Evolutionary conservation across 92 coral and sea anemone genomes (phyloP), one percentile per base, ranked within the genome.

Genomic region (Siderastrea radians): DNA sequence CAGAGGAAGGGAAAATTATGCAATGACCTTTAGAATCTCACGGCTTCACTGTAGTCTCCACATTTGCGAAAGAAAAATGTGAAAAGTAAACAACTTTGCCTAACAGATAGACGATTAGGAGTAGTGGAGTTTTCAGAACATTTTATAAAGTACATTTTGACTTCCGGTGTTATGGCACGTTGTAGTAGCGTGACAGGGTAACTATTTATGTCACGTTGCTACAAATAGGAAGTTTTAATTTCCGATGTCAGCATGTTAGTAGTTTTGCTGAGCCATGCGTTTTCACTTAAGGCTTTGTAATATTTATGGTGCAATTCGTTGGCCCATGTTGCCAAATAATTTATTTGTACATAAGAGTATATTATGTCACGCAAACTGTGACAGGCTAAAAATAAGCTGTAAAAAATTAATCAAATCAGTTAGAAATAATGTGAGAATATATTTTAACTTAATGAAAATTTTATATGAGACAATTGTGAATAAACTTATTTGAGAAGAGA

Each of bases 141-240:
- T 67, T 67, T 66, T 71, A n/a, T n/a, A n/a, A 55, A 11, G 17
- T 44, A 71, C 54, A 38, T 74, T 84, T 38, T 43, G 80, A 84
- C 72, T 73, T 84, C 81, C 87, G 87, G 74, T 62, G 9, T 19
- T 43, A 13, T 61, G 14, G 5, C 16, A 19, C 87, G 26, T 62
- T 17, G 14, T 3, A 26, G 19, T 12, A 16, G 8, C 51, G 60
- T 83, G 72, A 50, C 72, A 51, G 43, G 12, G 19, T 64, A 19
- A 43, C 12, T 55, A 55, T 53, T 68, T 74, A 8, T 50, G 67
- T 46, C 70, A 15, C 38, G 77, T 46, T 1, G 3, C 7, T 70
- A 7, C 44, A 4, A 15, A 44, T 5, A 16, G 45, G 72, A 67
- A 60, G 38, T 3, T 60, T 13, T 45, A 11, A 44, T 58, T 47